Base-by-base conservation (phyloP, 2,888 invertebrate species). In the Drosophila mimica region DNA sequence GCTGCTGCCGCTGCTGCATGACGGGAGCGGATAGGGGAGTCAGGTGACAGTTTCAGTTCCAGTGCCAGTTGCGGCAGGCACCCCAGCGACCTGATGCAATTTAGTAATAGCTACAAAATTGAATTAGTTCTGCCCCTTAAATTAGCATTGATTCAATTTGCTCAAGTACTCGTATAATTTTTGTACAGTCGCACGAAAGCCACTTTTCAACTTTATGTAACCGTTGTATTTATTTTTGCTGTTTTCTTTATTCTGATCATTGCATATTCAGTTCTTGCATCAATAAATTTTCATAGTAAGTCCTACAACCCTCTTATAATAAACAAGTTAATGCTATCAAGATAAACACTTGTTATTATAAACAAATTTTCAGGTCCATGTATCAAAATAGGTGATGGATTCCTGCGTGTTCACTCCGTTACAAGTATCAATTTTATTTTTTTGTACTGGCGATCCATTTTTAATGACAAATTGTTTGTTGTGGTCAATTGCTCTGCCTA, bases 71-170 rank as follows among this genome's bases (percentile, higher is more conserved):
- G 54, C 4, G 43, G 38, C 54, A 54, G 13, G 31, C 43, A 52
- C 62, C 77, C 53, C 58, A 56, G 4, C 60, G 33, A 60, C 54
- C 36, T 59, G 79, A 78, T 72, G 80, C 63, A 75, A 74, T 70
- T 77, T 60, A 70, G 59, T 63, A 79, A 63, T 65, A 69, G 61
- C 49, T 36, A 51, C 61, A 64, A 74, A 74, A 79, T 70, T 49
- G 59, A 59, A 70, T 48, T 64, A 81, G 63, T 64, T 57, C 43
- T 59, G 28, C 33, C 11, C 64, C 31, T 11, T 28, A 79, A 85
- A 89, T 90, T 88, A 88, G 70, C 80, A 70, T 88, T 85, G 85
- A 85, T 85, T 85, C 83, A 85, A 85, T 85, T 85, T 88, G 78
- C 90, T 54, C 67, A 84, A 72, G 49, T 59, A 69, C 70, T 75